A percentile compares a stretch with the other conserved stretches of the same genome.
Conservation (phyloP, 1,140 invertebrate genomes). For the Heliconius hewitsoni region DNA sequence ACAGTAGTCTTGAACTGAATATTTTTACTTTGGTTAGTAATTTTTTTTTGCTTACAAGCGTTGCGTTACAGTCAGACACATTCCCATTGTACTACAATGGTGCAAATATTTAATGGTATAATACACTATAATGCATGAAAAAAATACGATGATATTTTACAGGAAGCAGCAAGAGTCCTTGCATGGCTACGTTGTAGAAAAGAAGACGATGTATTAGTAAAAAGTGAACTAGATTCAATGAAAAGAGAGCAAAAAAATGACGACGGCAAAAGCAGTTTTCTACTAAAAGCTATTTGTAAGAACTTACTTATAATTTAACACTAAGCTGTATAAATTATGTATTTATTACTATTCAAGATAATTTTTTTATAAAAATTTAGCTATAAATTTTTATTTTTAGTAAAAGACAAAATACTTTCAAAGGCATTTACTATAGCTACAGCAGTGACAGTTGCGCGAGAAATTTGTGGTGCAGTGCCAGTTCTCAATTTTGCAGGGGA, state of each 20-base stretch:
- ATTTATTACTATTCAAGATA: no score
- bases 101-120: no score
- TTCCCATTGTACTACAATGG: no score
- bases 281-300: slow-evolving; percentile 63
- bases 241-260: slow-evolving; percentile 61
- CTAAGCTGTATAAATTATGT: no score
- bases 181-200: slow-evolving; percentile 65
- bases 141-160: slow-evolving; percentile 10
- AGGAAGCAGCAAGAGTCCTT: slow-evolving; percentile 60
- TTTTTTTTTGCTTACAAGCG: no score
- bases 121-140: no score
- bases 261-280: slow-evolving; percentile 50
- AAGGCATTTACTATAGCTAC: slow-evolving; percentile 63
- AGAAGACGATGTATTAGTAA: slow-evolving; percentile 48
- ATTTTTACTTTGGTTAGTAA: no score
- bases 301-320: no score
- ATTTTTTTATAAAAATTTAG: no score
- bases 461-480: slow-evolving; percentile 65
- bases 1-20: no score
- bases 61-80: no score
- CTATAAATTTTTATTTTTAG: slow-evolving; percentile 43
- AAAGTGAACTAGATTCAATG: slow-evolving; percentile 56
- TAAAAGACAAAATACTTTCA: slow-evolving; percentile 54
- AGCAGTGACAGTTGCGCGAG: slow-evolving; percentile 51
- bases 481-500: slow-evolving; percentile 66